Percentiles rank a stretch among this genome's conserved stretches.
Evolutionary conservation across 2,797 vertebrate genomes (phyloP).

Genomic region (Champsocephalus gunnari): DNA sequence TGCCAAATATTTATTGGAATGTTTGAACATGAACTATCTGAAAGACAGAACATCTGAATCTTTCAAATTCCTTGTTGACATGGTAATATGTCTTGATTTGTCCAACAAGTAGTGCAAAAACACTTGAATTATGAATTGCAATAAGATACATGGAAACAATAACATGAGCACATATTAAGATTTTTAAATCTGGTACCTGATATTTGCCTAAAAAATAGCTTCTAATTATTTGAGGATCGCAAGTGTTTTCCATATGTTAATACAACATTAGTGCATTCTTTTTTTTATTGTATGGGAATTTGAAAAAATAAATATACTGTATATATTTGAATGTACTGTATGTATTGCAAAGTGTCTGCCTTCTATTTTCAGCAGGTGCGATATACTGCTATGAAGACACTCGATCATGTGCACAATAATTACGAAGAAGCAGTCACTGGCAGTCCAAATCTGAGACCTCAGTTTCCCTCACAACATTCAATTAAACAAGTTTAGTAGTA

Average conservation of each 20-base stretch:
- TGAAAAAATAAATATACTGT: background rate
- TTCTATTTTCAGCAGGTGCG: background rate
- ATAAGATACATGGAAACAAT: background rate
- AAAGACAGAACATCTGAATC: background rate
- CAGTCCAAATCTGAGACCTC: background rate
- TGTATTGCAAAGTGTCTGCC: background rate
- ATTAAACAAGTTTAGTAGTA: background rate
- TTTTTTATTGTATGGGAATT: background rate
- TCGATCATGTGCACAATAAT: background rate
- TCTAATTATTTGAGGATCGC: background rate
- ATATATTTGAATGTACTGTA: background rate
- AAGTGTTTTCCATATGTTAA: background rate
- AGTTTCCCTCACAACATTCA: background rate
- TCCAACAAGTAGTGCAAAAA: background rate
- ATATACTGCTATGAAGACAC: background rate
- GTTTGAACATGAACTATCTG: background rate
- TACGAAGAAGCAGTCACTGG: background rate
- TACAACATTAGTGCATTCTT: background rate
- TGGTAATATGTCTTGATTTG: background rate
- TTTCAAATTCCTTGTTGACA: background rate
- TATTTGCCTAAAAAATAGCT: background rate
- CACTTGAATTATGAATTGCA: background rate
- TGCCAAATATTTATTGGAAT: conserved; percentile 3
- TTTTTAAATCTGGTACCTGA: background rate
- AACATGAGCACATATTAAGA: background rate